phyloP scores from a whole-genome alignment of 2,797 vertebrate species.

The Rhincodon typus region DNA sequence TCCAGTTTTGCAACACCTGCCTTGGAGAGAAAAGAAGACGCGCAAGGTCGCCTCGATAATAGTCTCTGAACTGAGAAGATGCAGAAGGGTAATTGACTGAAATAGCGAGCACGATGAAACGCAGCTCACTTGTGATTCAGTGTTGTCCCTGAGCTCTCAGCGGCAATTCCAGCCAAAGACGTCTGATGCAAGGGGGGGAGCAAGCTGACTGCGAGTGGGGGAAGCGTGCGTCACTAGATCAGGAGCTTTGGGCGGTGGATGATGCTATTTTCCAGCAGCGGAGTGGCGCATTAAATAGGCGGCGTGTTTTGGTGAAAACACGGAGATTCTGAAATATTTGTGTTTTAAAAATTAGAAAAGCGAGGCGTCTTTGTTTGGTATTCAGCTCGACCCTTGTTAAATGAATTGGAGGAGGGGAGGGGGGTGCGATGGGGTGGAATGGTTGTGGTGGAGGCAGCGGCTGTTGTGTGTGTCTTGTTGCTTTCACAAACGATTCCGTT shows the following conservation, averaged over 20 bases:
- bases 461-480: slow-evolving; percentile 51
- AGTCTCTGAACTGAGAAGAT: background rate
- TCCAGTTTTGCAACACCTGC: background rate
- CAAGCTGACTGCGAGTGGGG: background rate
- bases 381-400: background rate
- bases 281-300: background rate
- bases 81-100: background rate
- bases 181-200: background rate
- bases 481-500: slow-evolving; percentile 46
- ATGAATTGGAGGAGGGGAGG: background rate
- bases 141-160: background rate
- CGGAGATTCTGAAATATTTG: background rate
- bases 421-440: background rate
- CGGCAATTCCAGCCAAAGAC: background rate
- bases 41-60: background rate
- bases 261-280: slow-evolving; percentile 10
- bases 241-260: slow-evolving; percentile 58
- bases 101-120: background rate
- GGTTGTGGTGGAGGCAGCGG: slow-evolving; percentile 72
- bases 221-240: slow-evolving; percentile 46
- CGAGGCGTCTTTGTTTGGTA: background rate
- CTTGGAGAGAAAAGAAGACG: background rate
- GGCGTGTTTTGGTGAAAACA: slow-evolving; percentile 2
- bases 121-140: background rate
- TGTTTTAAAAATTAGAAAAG: background rate